Evolutionary conservation across 64 coral and sea anemone species (phyloP).

Genomic region (Actinia equina): DNA sequence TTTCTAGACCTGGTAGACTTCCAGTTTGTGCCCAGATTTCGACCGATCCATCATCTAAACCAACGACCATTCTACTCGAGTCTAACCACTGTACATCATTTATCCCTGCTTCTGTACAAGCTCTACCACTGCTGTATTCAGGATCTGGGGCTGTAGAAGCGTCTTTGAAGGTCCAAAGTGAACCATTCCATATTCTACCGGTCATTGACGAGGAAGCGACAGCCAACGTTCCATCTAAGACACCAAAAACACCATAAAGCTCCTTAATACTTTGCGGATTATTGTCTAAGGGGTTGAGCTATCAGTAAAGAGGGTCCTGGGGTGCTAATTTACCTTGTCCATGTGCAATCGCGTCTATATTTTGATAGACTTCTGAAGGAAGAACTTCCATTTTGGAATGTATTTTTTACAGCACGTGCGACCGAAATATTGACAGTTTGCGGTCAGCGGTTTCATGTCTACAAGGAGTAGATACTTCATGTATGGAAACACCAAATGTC

Average conservation of each 20-base stretch:
- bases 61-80: constrained; percentile 68
- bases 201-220: constrained; percentile 79
- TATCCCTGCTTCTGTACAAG: constrained; percentile 72
- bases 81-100: constrained; percentile 88
- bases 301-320: not conserved
- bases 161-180: constrained; percentile 92
- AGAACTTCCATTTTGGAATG: constrained; percentile 85
- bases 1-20: constrained; percentile 70
- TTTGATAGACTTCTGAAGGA: constrained; percentile 66
- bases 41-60: constrained; percentile 68
- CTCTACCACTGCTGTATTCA: constrained; percentile 63
- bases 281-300: not conserved
- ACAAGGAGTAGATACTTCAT: too few species aligned
- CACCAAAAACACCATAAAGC: not conserved
- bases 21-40: constrained; percentile 80
- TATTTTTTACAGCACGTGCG: constrained; percentile 34
- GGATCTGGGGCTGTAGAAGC: constrained; percentile 84
- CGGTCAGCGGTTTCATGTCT: not conserved
- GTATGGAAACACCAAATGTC: too few species aligned
- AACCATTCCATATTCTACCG: constrained; percentile 88
- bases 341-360: constrained; percentile 86
- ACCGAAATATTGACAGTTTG: not conserved
- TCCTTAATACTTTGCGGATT: not conserved
- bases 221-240: constrained; percentile 77
- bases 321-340: constrained; percentile 63